These are phyloP conservation scores for Ramazzottius varieornatus DNA, from an alignment of 2,888 invertebrate species.

Conservation along the genomic window DNA sequence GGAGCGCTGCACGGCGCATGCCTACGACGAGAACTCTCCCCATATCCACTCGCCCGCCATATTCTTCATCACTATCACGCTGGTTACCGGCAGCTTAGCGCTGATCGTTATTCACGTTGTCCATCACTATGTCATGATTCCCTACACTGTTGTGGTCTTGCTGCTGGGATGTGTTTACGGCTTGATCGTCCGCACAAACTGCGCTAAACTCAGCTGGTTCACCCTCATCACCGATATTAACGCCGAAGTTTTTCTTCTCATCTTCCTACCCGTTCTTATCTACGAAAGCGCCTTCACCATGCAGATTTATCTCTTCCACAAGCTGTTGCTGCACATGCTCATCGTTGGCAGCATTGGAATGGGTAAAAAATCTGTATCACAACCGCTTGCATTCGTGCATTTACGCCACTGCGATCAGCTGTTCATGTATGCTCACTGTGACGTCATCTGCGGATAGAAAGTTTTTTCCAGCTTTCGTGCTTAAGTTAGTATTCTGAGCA, in stretches of 20 bases:
- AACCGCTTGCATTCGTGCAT: no score
- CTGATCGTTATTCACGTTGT: not conserved
- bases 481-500: no score
- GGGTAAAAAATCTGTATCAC: not conserved
- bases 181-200: not conserved
- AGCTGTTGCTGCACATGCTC: not conserved
- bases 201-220: not conserved
- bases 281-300: not conserved
- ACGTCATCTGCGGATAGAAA: no score
- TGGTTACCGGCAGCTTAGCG: not conserved
- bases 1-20: no score
- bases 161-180: not conserved
- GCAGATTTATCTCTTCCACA: not conserved
- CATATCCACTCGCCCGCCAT: not conserved
- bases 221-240: not conserved
- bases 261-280: not conserved
- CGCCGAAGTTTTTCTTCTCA: not conserved
- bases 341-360: not conserved
- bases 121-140: not conserved
- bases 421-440: no score
- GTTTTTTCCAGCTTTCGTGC: no score
- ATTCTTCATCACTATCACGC: not conserved
- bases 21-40: no score
- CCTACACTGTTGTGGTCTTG: not conserved
- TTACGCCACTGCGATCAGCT: no score